Percentiles rank a stretch among this genome's conserved stretches.
Conservation (phyloP, 2,797 vertebrate genomes). For the Ibycter americanus region DNA sequence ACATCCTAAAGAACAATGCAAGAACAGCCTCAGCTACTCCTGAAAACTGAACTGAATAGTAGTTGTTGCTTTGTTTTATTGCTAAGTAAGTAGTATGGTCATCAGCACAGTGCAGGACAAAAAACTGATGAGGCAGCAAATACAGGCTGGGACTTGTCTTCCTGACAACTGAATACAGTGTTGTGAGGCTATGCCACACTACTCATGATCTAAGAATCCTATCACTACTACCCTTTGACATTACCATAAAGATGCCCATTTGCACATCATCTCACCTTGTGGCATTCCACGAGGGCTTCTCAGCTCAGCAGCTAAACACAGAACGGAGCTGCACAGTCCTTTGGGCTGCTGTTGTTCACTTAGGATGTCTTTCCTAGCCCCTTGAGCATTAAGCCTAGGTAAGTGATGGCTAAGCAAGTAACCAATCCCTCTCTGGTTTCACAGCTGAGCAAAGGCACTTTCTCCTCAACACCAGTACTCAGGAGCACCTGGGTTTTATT, state of each 20-base stretch:
- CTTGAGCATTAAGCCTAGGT: not conserved
- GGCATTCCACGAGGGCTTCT: not conserved
- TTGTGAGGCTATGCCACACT: not conserved
- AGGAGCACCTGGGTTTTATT: not conserved
- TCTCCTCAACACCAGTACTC: not conserved
- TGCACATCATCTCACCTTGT: not conserved
- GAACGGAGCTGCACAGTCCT: not conserved
- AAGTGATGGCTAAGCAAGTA: not conserved
- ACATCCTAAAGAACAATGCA: not conserved
- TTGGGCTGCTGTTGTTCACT: not conserved
- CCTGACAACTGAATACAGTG: not conserved
- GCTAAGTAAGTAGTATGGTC: not conserved
- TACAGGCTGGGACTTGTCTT: not conserved
- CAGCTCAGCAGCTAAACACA: not conserved
- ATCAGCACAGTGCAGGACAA: not conserved
- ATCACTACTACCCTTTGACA: not conserved
- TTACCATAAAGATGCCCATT: not conserved
- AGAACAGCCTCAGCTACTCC: not conserved
- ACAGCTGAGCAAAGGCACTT: not conserved
- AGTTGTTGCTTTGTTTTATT: not conserved
- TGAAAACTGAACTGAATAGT: constrained; percentile 20
- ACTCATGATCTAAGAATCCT: not conserved
- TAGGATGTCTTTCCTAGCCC: not conserved
- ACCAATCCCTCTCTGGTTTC: not conserved
- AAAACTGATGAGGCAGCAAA: not conserved